These are phyloP conservation scores for Lumbricus terrestris DNA, from an alignment of 2,888 invertebrate genomes.

Conservation along the genomic window DNA sequence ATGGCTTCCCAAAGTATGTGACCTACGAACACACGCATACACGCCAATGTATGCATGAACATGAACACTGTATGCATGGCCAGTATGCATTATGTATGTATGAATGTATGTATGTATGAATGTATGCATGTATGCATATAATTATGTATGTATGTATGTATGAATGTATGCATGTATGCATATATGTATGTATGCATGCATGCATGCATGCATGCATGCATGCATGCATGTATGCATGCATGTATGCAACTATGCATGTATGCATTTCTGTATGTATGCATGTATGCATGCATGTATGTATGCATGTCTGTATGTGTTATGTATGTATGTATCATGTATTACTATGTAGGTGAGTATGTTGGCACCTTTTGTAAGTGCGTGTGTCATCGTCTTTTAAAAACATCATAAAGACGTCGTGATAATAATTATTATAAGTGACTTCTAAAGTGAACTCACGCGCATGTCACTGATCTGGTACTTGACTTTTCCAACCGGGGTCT, in stretches of 20 bases:
- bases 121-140: background rate
- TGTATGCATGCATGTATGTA: conserved; percentile 4
- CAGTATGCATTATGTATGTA: no score
- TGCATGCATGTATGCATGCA: background rate
- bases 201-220: background rate
- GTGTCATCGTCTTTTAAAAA: background rate
- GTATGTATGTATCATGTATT: background rate
- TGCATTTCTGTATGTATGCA: conserved; percentile 7
- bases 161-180: background rate
- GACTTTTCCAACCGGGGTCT: conserved; percentile 8
- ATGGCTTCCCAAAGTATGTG: conserved; percentile 16
- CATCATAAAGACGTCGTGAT: no score
- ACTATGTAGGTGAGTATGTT: background rate
- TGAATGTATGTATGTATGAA: background rate
- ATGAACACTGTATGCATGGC: background rate
- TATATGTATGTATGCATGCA: background rate
- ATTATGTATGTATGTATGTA: background rate
- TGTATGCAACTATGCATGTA: background rate
- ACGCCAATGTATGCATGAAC: no score
- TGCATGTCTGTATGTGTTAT: background rate
- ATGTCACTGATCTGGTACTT: conserved; percentile 14
- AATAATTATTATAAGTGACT: no score
- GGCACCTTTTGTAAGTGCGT: background rate
- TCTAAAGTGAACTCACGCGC: background rate
- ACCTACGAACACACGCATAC: background rate